phyloP scores from a whole-genome alignment of 2,888 invertebrate genomes.

The Smittia sp. region DNA sequence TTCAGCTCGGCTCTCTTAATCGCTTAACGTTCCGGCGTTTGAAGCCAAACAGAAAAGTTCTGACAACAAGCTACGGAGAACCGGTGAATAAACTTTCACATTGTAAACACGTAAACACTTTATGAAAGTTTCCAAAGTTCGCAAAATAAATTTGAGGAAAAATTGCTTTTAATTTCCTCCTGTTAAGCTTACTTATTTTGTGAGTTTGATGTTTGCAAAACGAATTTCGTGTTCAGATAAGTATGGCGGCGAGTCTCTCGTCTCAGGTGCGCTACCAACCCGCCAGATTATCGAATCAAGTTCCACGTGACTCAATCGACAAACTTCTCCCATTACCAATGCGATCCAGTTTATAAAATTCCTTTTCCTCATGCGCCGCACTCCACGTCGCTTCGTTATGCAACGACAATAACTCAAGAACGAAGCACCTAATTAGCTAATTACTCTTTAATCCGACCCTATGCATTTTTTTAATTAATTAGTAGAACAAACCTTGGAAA shows the following conservation, averaged over 20 bases:
- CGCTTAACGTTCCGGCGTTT: neutral
- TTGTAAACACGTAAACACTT: slow-evolving; percentile 22
- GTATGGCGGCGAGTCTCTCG: neutral
- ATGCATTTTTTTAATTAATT: slow-evolving; percentile 22
- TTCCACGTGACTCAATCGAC: too few species aligned
- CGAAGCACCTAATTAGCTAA: slow-evolving; percentile 17
- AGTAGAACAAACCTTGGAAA: slow-evolving; percentile 1
- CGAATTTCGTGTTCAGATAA: neutral
- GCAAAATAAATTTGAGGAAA: neutral
- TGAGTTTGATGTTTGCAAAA: neutral
- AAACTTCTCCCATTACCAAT: too few species aligned
- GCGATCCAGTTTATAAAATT: too few species aligned
- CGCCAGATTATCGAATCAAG: too few species aligned
- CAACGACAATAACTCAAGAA: neutral
- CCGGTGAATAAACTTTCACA: slow-evolving; percentile 21
- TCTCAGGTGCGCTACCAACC: too few species aligned
- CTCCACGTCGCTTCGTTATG: neutral
- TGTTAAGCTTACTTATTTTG: neutral
- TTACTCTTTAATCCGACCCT: neutral
- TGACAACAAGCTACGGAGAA: neutral
- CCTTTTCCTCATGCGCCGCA: too few species aligned
- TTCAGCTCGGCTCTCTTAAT: slow-evolving; percentile 3
- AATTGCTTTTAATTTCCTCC: slow-evolving; percentile 1
- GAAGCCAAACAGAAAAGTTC: neutral
- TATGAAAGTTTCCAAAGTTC: neutral